A percentile compares a stretch with the other conserved stretches of the same genome.
phyloP scores from a whole-genome alignment of 37 sponge, comb jelly and placozoan genomes.

The Petrosia ficiformis region DNA sequence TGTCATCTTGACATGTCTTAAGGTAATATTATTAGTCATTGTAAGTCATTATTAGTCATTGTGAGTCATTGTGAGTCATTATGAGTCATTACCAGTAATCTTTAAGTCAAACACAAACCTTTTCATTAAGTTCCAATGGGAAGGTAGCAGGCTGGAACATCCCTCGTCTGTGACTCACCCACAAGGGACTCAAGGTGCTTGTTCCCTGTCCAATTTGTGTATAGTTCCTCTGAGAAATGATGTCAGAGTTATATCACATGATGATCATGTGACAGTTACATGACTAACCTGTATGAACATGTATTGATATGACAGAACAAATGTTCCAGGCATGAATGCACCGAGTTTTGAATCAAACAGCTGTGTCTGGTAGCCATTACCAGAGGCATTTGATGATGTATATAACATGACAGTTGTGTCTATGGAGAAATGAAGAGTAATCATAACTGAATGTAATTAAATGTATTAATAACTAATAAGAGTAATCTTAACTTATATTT shows the following conservation, averaged over 20 bases:
- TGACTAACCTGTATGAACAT: conserved; percentile 59
- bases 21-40: too few species aligned
- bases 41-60: not conserved
- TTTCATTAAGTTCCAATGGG: conserved; percentile 11
- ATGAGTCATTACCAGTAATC: not conserved
- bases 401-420: conserved; percentile 14
- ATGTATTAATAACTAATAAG: too few species aligned
- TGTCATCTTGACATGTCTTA: too few species aligned
- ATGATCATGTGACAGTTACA: not conserved
- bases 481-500: too few species aligned
- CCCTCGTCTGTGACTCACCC: conserved; percentile 35
- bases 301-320: conserved; percentile 34
- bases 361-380: not conserved
- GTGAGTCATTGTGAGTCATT: not conserved
- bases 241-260: not conserved
- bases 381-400: not conserved
- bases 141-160: conserved; percentile 49
- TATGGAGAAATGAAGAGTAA: not conserved
- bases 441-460: too few species aligned
- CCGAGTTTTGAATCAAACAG: conserved; percentile 18
- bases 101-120: conserved; percentile 7
- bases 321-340: conserved; percentile 26
- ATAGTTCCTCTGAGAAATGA: conserved; percentile 1
- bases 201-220: not conserved
- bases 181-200: conserved; percentile 36